Base-by-base conservation (phyloP, 2,113 vertebrate genomes). In the Neodon shergylaensis region DNA sequence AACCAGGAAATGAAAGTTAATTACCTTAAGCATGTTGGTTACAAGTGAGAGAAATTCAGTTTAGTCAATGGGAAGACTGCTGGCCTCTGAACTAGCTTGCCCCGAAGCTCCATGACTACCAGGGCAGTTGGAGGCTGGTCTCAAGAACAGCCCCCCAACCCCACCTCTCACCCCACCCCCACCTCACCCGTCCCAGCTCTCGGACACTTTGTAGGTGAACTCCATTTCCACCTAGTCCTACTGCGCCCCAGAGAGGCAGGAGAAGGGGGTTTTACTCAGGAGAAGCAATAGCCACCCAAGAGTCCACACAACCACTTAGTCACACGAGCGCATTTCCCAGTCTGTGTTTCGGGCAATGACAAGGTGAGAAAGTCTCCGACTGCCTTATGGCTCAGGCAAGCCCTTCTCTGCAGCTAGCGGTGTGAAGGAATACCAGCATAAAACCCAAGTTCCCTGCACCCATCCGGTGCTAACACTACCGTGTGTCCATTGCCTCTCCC, bases 1-100 rank as follows among this genome's bases (percentile, higher is more conserved):
- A 36, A 84, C 39, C 87, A 68, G 16, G 82, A 95, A 85, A 91
- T 49, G 33, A 33, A 54, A 83, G 61, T 39, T 54, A 76, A 65
- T 83, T 47, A 49, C n/a, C 82, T 65, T 88, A 76, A 72, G 2
- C 16, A 19, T 44, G 73, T 68, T 76, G 78, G 58, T 93, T 86
- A 61, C n/a, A 95, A 90, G 52, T 76, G 68, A 86, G 31, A 72
- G 79, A 86, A 95, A 94, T 42, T 70, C 88, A 44, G 4, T 61
- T 92, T 61, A 68, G 33, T 49, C 31, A 36, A 73, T 11, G 8
- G 14, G 52, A 77, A 90, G n/a, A 36, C 24, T 12, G 7, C 13
- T 24, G 54, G 26, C n/a, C 39, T 83, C 65, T 31, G 9, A 68
- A 39, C 58, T 36, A 47, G 47, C 17, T 61, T 72, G 47, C n/a